Evolutionary conservation across 2,113 vertebrate species (phyloP).

Genomic region (Aegotheles bennettii): DNA sequence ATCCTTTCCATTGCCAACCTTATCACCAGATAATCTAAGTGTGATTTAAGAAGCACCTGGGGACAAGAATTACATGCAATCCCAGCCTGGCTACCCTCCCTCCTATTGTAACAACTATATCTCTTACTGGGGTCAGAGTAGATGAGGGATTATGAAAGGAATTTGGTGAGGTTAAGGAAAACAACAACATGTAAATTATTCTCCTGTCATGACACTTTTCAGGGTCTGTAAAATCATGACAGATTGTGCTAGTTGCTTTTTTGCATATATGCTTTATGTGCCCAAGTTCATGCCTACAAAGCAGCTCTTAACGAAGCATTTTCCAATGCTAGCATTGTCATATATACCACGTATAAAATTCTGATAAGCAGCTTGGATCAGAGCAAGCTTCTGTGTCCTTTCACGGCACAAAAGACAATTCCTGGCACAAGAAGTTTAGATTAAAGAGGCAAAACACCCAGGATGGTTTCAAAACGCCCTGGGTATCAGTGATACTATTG

Average conservation of each 20-base stretch:
- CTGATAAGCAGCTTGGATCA: background rate
- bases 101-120: background rate
- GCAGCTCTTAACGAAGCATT: fast-evolving
- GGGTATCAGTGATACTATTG: background rate
- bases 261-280: background rate
- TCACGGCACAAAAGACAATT: background rate
- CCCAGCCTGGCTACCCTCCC: background rate
- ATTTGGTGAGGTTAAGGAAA: background rate
- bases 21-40: background rate
- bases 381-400: background rate
- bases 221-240: background rate
- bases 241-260: slow-evolving; percentile 17
- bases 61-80: background rate
- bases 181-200: background rate
- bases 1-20: background rate
- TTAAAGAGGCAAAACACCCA: background rate
- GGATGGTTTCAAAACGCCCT: background rate
- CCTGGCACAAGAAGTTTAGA: background rate
- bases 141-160: background rate
- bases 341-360: background rate
- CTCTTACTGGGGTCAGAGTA: background rate
- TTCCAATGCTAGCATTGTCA: background rate
- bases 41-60: slow-evolving; percentile 2
- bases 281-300: background rate
- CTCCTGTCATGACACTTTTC: background rate